phyloP scores from a whole-genome alignment of 2,888 invertebrate genomes.

The Trachelus iudaicus region DNA sequence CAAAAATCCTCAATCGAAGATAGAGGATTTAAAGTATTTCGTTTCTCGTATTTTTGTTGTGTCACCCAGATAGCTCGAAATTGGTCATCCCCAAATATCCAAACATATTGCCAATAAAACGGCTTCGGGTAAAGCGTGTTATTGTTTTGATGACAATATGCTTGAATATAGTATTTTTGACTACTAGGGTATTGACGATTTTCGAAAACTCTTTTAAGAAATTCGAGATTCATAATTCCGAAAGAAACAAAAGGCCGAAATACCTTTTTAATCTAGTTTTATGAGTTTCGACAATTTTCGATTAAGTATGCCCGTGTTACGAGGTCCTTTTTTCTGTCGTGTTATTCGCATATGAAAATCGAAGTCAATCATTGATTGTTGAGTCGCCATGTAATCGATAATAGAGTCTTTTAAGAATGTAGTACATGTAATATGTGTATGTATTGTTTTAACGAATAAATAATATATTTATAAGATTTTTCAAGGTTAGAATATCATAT shows the following conservation, averaged over 20 bases:
- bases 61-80: too few species aligned
- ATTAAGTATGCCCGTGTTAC: neutral
- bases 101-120: too few species aligned
- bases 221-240: neutral
- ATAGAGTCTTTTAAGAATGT: neutral
- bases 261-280: neutral
- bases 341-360: neutral
- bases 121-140: too few species aligned
- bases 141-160: too few species aligned
- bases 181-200: neutral
- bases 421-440: slow-evolving; percentile 22
- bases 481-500: neutral
- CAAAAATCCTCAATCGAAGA: neutral
- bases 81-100: too few species aligned
- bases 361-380: neutral
- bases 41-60: neutral
- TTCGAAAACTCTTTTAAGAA: neutral
- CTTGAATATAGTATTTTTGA: too few species aligned
- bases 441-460: slow-evolving; percentile 28
- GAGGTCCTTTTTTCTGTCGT: neutral
- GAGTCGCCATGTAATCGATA: neutral
- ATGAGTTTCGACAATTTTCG: neutral
- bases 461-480: slow-evolving; percentile 37
- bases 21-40: neutral
- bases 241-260: neutral